Conservation (phyloP, 2,888 invertebrate genomes). For the Oxycera nigricornis region DNA sequence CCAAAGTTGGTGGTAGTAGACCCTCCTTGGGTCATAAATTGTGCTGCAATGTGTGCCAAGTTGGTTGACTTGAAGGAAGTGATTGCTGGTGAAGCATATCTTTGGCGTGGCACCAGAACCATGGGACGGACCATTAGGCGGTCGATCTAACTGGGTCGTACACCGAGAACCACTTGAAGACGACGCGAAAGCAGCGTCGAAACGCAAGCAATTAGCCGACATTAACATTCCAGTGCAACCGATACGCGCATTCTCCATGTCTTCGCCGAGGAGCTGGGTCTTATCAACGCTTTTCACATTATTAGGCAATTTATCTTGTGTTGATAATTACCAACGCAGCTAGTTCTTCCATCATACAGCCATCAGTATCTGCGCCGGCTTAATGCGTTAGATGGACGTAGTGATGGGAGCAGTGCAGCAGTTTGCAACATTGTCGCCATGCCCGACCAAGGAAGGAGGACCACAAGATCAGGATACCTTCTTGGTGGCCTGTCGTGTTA, state of each 20-base stretch:
- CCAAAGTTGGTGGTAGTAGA: background rate
- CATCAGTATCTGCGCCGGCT: background rate
- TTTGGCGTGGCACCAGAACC: background rate
- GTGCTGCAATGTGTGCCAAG: background rate
- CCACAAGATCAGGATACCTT: background rate
- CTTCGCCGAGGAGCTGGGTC: background rate
- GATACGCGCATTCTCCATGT: background rate
- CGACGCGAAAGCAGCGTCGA: background rate
- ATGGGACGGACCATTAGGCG: background rate
- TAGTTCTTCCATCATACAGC: background rate
- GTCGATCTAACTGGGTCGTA: background rate
- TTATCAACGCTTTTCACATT: background rate
- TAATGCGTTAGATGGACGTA: background rate
- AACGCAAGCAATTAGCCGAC: background rate
- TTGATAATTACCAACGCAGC: conserved; percentile 6
- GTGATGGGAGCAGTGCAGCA: background rate
- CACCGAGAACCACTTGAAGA: background rate
- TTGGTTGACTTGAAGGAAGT: background rate
- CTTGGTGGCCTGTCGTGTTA: background rate
- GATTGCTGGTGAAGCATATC: background rate
- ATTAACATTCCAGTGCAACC: background rate
- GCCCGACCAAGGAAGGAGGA: background rate
- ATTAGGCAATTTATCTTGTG: background rate
- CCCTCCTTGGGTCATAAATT: background rate
- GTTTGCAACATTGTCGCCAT: conserved; percentile 1